phyloP scores from a whole-genome alignment of 2,888 invertebrate species.

The Euzophera pinguis region DNA sequence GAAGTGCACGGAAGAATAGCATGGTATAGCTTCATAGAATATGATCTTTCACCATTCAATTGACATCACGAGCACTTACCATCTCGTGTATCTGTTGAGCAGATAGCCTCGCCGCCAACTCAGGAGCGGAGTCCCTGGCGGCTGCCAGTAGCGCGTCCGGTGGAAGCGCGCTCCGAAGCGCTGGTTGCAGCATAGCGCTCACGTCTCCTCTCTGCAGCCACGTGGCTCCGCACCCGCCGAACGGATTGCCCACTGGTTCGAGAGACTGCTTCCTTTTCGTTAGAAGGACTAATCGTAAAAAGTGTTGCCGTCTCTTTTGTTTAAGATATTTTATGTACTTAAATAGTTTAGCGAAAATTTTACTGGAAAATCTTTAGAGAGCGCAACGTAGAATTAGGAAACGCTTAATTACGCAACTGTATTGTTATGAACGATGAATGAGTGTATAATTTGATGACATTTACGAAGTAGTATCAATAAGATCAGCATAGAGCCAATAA shows the following conservation, averaged over 20 bases:
- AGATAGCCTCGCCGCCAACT: slow-evolving; percentile 86
- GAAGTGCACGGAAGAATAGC: too few species aligned
- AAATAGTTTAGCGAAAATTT: too few species aligned
- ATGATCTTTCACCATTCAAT: not conserved
- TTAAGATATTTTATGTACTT: not conserved
- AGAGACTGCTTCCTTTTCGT: slow-evolving; percentile 82
- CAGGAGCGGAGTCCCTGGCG: slow-evolving; percentile 92
- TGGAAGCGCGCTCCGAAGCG: slow-evolving; percentile 75
- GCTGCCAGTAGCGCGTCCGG: slow-evolving; percentile 92
- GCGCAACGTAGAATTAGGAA: too few species aligned
- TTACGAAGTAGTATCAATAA: too few species aligned
- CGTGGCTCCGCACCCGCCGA: slow-evolving; percentile 72
- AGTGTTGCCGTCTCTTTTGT: slow-evolving; percentile 30
- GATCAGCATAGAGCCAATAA: too few species aligned
- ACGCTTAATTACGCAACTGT: too few species aligned
- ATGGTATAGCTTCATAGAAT: not conserved
- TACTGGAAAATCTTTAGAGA: too few species aligned
- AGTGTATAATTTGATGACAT: too few species aligned
- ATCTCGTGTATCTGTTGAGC: slow-evolving; percentile 90
- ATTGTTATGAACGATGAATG: too few species aligned
- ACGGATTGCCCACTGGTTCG: slow-evolving; percentile 78
- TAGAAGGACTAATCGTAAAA: slow-evolving; percentile 53
- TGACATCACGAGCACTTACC: slow-evolving; percentile 76
- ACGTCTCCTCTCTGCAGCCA: slow-evolving; percentile 67
- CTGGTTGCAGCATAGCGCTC: slow-evolving; percentile 74